phyloP scores from a whole-genome alignment of 2,797 vertebrate species.

The Picus viridis region DNA sequence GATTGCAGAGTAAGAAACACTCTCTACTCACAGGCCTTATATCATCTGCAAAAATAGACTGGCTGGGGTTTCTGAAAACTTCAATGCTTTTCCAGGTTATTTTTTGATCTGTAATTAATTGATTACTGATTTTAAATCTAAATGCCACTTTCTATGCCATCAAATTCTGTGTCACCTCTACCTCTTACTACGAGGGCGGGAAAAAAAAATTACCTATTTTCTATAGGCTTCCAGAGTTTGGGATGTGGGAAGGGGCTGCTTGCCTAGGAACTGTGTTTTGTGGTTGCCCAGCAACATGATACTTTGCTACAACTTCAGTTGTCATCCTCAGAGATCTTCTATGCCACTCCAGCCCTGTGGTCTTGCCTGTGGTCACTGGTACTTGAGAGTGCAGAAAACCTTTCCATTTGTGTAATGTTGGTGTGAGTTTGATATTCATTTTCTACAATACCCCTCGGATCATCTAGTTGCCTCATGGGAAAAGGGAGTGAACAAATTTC shows the following conservation, averaged over 20 bases:
- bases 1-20: neutral
- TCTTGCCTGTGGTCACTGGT: neutral
- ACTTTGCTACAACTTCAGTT: neutral
- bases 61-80: neutral
- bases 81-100: neutral
- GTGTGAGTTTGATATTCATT: neutral
- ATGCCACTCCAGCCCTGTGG: neutral
- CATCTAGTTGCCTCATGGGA: neutral
- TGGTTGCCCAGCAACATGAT: neutral
- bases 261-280: neutral
- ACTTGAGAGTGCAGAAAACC: neutral
- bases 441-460: neutral
- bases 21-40: neutral
- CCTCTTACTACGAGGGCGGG: neutral
- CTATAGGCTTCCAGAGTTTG: neutral
- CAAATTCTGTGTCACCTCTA: neutral
- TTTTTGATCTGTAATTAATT: neutral
- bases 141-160: neutral
- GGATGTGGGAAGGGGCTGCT: neutral
- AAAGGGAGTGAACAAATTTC: neutral
- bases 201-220: neutral
- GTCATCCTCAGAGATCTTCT: neutral
- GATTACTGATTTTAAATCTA: slow-evolving; percentile 9
- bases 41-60: neutral
- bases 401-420: neutral